phyloP scores from a whole-genome alignment of 2,113 vertebrate species.

The Phrynocephalus versicolor region DNA sequence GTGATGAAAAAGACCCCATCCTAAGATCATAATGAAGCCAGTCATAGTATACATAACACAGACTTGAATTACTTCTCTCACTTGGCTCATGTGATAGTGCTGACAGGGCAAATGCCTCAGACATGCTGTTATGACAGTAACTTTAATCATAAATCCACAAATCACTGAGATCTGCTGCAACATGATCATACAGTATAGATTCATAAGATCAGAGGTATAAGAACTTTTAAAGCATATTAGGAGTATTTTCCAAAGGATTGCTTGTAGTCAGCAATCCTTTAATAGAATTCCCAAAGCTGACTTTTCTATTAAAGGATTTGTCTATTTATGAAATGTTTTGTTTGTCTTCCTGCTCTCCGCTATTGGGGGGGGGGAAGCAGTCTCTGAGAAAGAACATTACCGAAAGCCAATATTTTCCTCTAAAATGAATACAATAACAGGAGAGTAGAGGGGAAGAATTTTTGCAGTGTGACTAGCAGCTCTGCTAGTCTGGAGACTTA shows the following conservation, averaged over 20 bases:
- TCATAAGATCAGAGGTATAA: not conserved
- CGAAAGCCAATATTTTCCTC: not conserved
- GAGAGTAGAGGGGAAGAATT: slow-evolving; percentile 9
- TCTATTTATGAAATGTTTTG: not conserved
- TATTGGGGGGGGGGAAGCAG: not conserved
- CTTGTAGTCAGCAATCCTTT: not conserved
- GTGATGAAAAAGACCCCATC: not conserved
- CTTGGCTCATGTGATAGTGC: not conserved
- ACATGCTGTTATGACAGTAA: not conserved
- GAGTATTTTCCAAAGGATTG: not conserved
- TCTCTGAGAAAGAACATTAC: not conserved
- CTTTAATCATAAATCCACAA: not conserved
- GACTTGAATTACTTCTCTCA: not conserved
- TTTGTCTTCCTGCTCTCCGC: not conserved
- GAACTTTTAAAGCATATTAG: not conserved
- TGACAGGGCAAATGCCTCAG: not conserved
- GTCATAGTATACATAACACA: not conserved
- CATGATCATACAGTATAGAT: not conserved
- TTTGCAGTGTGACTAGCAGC: not conserved
- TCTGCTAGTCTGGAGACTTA: not conserved
- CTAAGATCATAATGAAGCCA: not conserved
- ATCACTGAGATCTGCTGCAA: not conserved
- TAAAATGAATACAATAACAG: not conserved
- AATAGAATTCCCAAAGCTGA: not conserved
- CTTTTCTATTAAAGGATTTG: not conserved